phyloP scores from a whole-genome alignment of 2,888 invertebrate genomes.

The Achlya flavicornis region DNA sequence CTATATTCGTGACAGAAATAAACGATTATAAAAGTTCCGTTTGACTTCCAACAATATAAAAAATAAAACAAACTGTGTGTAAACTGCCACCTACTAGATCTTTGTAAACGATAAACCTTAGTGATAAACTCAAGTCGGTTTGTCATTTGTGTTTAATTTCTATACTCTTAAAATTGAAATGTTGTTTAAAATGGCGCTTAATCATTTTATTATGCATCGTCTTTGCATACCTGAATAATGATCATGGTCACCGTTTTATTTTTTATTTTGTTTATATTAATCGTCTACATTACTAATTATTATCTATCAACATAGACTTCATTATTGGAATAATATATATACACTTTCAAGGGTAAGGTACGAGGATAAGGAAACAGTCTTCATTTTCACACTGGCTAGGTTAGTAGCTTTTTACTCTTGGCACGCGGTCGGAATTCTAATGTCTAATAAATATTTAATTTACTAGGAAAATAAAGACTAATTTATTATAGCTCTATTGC shows the following conservation, averaged over 20 bases:
- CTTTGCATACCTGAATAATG: conserved; percentile 64
- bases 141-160: conserved; percentile 3
- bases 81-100: no score
- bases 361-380: no score
- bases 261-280: conserved; percentile 48
- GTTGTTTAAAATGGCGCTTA: conserved; percentile 42
- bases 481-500: no score
- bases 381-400: no score
- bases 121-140: neutral
- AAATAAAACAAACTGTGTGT: neutral
- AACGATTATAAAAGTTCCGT: neutral
- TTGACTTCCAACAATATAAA: neutral
- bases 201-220: conserved; percentile 55
- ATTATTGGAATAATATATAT: conserved; percentile 22
- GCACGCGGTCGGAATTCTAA: no score
- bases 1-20: neutral
- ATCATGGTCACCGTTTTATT: conserved; percentile 58
- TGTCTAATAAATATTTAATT: no score
- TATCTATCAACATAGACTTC: conserved; percentile 43
- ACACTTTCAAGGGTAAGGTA: conserved; percentile 32
- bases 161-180: conserved; percentile 44
- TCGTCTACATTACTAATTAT: conserved; percentile 41
- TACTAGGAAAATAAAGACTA: no score
- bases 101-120: no score
- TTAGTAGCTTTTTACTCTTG: no score